Evolutionary conservation across 2,113 vertebrate genomes (phyloP), one percentile per base, ranked within the genome.

Genomic region (Genyomyrus donnyi): DNA sequence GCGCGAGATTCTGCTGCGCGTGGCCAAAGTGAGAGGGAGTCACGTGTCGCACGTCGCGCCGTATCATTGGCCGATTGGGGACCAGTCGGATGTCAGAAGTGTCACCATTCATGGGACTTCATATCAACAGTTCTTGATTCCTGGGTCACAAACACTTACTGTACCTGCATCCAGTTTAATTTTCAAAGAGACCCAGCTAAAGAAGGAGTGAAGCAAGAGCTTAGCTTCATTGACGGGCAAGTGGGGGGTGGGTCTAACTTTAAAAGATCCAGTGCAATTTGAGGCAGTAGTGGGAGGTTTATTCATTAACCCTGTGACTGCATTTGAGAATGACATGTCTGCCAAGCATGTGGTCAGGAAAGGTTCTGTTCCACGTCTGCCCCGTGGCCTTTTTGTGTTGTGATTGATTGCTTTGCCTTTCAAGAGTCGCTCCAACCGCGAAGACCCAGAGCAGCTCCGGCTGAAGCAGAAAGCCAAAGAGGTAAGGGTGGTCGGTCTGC

Each of bases 351-450:
- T 53, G 15, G n/a, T 39, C 45, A 70, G 62, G n/a, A 13, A 70
- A 31, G 62, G 62, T 70, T 70, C n/a, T 66, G n/a, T 13, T 66
- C 10, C 62, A 27, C n/a, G 3, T 66, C 9, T 66, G n/a, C 62
- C 27, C 45, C 11, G 39, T 42, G 48, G 17, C 11, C 86, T 56
- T 31, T 19, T 84, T 70, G 13, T 89, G 10, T 70, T 70, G 62
- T 70, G 62, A 86, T 35, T 80, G 15, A 19, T 92, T 31, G 92
- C 89, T 94, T 93, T 95, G 89, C 35, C 27, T 19, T 88, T 39
- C 92, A 94, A 99, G 98, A 98, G 97, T 90, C 98, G 97, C 92
- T 96, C 96, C 52, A 97, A 96, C 95, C 95, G 96, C 90, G 98
- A 98, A 91, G 97, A 99, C 94, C 97, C 97, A 88, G 97, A 97